Evolutionary conservation across 1,140 invertebrate genomes (phyloP).

Genomic region (Drosophila malerkotliana): DNA sequence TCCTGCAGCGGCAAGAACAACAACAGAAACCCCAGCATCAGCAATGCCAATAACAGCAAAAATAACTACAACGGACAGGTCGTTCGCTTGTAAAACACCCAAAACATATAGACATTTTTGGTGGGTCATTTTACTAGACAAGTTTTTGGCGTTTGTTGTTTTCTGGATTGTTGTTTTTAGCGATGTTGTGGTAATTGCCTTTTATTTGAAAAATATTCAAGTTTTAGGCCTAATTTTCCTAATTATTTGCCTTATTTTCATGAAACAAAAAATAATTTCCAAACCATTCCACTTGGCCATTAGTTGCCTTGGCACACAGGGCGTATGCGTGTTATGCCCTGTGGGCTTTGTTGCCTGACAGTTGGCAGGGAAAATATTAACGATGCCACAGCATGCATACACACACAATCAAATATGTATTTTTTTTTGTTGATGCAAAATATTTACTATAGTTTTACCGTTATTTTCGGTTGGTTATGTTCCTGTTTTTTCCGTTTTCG

Average conservation of each 20-base stretch:
- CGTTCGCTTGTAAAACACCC: slow-evolving; percentile 50
- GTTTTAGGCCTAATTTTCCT: slow-evolving; percentile 12
- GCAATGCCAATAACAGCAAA: background rate
- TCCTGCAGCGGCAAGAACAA: slow-evolving; percentile 26
- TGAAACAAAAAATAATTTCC: slow-evolving; percentile 65
- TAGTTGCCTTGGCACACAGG: slow-evolving; percentile 52
- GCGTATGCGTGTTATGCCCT: slow-evolving; percentile 63
- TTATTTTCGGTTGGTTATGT: slow-evolving; percentile 54
- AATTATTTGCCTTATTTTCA: slow-evolving; percentile 74
- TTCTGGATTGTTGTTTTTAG: slow-evolving; percentile 29
- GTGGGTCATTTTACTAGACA: slow-evolving; percentile 29
- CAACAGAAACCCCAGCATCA: slow-evolving; percentile 6
- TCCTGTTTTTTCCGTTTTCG: slow-evolving; percentile 68
- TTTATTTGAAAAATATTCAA: background rate
- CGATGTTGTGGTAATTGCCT: slow-evolving; percentile 5
- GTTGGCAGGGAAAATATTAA: slow-evolving; percentile 67
- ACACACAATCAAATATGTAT: slow-evolving; percentile 1
- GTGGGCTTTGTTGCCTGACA: slow-evolving; percentile 45
- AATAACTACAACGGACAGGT: slow-evolving; percentile 42
- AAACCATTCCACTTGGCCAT: background rate
- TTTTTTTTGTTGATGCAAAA: slow-evolving; percentile 19
- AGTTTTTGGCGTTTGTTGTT: slow-evolving; percentile 30
- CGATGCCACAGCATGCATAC: slow-evolving; percentile 26
- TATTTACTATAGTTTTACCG: slow-evolving; percentile 59
- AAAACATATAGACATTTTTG: slow-evolving; percentile 50